Evolutionary conservation across 2,888 invertebrate genomes (phyloP).

Genomic region (Orthosia gracilis): DNA sequence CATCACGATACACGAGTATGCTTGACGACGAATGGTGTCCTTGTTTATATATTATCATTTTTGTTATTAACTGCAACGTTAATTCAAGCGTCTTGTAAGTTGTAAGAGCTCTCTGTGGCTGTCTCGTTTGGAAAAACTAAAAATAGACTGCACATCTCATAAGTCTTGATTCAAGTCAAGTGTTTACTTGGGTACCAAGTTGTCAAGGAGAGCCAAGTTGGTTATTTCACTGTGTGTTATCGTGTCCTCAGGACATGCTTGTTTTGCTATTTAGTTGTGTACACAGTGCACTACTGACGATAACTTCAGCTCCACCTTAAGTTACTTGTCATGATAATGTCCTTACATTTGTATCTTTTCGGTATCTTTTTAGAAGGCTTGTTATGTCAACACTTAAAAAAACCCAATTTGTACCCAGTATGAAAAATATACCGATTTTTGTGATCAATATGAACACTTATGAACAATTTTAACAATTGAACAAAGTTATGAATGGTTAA

Average conservation of each 20-base stretch:
- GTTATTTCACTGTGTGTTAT: background rate
- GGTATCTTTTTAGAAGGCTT: background rate
- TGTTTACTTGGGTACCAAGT: slow-evolving; percentile 8
- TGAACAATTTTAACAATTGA: too few relatives aligned
- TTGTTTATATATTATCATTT: slow-evolving; percentile 22
- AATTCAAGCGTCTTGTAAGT: slow-evolving; percentile 8
- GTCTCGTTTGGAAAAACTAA: slow-evolving; percentile 7
- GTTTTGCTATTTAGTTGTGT: background rate
- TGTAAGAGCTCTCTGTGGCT: background rate
- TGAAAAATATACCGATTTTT: too few relatives aligned
- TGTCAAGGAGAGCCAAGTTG: background rate
- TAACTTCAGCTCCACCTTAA: background rate
- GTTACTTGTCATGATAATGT: background rate
- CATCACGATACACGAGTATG: slow-evolving; percentile 13
- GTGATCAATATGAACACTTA: too few relatives aligned
- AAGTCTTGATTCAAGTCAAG: background rate
- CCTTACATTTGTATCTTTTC: too few relatives aligned
- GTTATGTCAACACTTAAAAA: background rate
- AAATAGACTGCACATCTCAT: slow-evolving; percentile 20
- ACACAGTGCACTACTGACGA: background rate
- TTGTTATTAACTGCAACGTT: slow-evolving; percentile 3
- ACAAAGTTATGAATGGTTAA: too few relatives aligned
- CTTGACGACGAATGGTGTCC: slow-evolving; percentile 17
- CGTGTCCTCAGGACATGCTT: background rate
- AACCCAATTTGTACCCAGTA: too few relatives aligned